Evolutionary conservation across 1,140 invertebrate genomes (phyloP).

Genomic region (Bactericera cockerelli): DNA sequence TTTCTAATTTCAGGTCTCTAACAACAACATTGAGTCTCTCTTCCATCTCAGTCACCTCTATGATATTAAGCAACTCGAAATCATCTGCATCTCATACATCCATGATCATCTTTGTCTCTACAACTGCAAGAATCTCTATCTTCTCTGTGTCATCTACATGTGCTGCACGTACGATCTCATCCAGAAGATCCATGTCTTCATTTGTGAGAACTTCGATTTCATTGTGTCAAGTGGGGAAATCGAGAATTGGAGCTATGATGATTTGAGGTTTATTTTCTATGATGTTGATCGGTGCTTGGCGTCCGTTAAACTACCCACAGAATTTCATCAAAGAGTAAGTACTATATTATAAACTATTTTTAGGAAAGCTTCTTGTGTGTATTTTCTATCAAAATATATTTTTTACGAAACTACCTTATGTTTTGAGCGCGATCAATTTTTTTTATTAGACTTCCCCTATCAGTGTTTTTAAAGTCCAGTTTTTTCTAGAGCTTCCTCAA

Average conservation of each 20-base stretch:
- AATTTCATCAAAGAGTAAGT: slow-evolving; percentile 4
- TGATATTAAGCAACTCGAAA: not conserved
- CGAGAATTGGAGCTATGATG: not conserved
- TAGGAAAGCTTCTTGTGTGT: too few relatives aligned
- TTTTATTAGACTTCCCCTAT: too few relatives aligned
- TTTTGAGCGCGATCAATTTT: too few relatives aligned
- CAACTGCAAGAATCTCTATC: slow-evolving; percentile 2
- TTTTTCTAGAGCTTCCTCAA: too few relatives aligned
- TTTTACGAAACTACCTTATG: too few relatives aligned
- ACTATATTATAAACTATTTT: too few relatives aligned
- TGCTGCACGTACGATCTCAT: not conserved
- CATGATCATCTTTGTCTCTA: not conserved
- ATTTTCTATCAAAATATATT: too few relatives aligned
- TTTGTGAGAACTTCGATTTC: not conserved
- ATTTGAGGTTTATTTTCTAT: not conserved
- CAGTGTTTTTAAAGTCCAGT: too few relatives aligned
- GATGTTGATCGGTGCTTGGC: not conserved
- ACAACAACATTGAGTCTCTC: not conserved
- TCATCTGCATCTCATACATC: not conserved
- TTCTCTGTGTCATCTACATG: not conserved
- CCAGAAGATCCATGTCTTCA: not conserved
- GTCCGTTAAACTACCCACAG: not conserved
- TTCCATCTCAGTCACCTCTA: not conserved
- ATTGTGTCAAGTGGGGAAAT: slow-evolving; percentile 1
- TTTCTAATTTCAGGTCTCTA: not conserved